These are phyloP conservation scores for Dipodomys ordii DNA, from an alignment of 2,113 vertebrate species.

Conservation along the genomic window DNA sequence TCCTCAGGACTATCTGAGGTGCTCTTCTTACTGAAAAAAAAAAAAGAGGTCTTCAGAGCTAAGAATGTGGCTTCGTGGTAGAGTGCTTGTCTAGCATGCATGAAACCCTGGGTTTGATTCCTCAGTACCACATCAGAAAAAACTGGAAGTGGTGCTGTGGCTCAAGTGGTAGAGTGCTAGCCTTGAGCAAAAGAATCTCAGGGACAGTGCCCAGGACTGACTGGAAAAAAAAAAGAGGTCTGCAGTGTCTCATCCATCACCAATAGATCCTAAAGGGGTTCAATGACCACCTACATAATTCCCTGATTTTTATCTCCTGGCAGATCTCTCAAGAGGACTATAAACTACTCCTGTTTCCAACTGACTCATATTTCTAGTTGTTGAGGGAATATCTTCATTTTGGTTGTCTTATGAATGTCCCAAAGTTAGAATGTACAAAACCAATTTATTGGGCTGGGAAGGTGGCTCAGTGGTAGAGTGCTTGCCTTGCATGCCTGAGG, in stretches of 20 bases:
- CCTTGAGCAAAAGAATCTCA: too few relatives aligned
- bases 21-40: neutral
- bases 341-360: neutral
- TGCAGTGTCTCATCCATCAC: neutral
- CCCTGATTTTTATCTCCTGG: neutral
- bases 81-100: too few relatives aligned
- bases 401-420: conserved; percentile 20
- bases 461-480: too few relatives aligned
- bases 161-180: too few relatives aligned
- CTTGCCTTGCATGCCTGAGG: too few relatives aligned
- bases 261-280: neutral
- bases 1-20: neutral
- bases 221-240: neutral
- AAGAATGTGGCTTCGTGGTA: too few relatives aligned
- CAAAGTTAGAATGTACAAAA: conserved; percentile 27
- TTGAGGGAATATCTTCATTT: neutral
- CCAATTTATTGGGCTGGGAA: neutral
- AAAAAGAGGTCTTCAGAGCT: too few relatives aligned
- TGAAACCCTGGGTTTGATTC: too few relatives aligned
- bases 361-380: conserved; percentile 18
- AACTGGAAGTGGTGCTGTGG: too few relatives aligned
- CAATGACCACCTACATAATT: neutral
- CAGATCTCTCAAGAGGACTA: neutral
- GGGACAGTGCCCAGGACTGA: too few relatives aligned
- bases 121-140: too few relatives aligned